Conservation (phyloP, 2,113 vertebrate genomes). For the Tricholaema leucomelas region DNA sequence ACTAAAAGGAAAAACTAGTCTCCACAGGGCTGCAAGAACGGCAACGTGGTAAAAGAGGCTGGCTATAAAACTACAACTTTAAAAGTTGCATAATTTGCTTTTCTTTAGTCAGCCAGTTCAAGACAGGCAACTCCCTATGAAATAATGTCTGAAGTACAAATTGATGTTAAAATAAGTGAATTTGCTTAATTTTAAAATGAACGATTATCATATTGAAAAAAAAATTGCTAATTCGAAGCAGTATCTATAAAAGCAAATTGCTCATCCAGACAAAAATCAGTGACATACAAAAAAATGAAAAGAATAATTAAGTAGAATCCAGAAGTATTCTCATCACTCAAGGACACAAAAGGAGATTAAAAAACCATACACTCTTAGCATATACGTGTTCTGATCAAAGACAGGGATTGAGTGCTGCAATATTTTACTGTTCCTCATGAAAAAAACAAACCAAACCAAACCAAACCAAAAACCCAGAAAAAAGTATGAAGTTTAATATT, state of each 20-base stretch:
- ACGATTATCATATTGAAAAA: not conserved
- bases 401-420: not conserved
- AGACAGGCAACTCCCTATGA: constrained; percentile 28
- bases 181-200: not conserved
- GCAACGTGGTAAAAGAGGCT: not conserved
- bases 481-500: not conserved
- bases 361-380: not conserved
- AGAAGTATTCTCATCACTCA: not conserved
- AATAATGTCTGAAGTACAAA: constrained; percentile 1
- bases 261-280: not conserved
- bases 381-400: not conserved
- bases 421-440: not conserved
- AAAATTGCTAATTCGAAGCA: not conserved
- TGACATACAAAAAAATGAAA: not conserved
- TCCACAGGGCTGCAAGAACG: not conserved
- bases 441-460: too few relatives aligned
- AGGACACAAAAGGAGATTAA: not conserved
- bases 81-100: not conserved
- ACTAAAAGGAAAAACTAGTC: not conserved
- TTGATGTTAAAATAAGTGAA: not conserved
- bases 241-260: not conserved
- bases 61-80: not conserved
- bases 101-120: not conserved
- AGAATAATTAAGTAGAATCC: not conserved
- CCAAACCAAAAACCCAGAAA: too few relatives aligned